A percentile compares a stretch with the other conserved stretches of the same genome.
Evolutionary conservation across 2,797 vertebrate species (phyloP).

Genomic region (Cryptoblepharus egeriae): DNA sequence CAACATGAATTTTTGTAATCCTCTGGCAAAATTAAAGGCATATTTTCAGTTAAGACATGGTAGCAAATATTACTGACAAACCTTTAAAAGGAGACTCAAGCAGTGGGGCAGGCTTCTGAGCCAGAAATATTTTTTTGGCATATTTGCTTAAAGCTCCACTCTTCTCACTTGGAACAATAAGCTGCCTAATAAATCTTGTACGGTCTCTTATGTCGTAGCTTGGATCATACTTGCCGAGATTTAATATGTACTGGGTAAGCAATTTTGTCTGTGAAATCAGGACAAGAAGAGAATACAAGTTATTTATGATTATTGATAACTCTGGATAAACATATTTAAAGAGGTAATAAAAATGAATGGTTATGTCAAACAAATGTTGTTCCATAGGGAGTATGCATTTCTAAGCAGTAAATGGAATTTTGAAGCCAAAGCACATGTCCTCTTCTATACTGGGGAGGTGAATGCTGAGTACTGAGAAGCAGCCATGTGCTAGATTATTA

Average conservation of each 20-base stretch:
- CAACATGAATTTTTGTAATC: conserved; percentile 51
- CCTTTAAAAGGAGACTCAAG: conserved; percentile 97
- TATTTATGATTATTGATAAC: conserved; percentile 98
- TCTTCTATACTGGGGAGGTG: conserved; percentile 83
- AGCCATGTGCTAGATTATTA: conserved; percentile 90
- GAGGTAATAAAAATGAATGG: conserved; percentile 94
- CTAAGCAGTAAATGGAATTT: conserved; percentile 90
- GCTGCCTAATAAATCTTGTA: conserved; percentile 96
- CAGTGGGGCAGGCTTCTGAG: conserved; percentile 92
- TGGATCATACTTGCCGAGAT: conserved; percentile 97
- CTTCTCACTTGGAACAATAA: conserved; percentile 96
- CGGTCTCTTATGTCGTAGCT: conserved; percentile 99
- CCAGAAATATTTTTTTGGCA: conserved; percentile 94
- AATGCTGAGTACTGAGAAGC: conserved; percentile 84
- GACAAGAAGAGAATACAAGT: conserved; percentile 85
- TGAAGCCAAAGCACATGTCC: conserved; percentile 84
- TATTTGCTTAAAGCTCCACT: conserved; percentile 96
- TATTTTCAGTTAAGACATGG: conserved; percentile 57
- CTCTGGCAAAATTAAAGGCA: conserved; percentile 44
- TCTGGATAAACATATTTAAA: conserved; percentile 95
- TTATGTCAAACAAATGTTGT: conserved; percentile 89
- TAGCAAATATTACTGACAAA: conserved; percentile 73
- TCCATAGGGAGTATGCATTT: conserved; percentile 86
- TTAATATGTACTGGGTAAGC: conserved; percentile 98
- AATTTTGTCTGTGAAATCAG: conserved; percentile 91